Conservation (phyloP, 2,888 invertebrate genomes). For the Galeopsomyia nigrocyanea region DNA sequence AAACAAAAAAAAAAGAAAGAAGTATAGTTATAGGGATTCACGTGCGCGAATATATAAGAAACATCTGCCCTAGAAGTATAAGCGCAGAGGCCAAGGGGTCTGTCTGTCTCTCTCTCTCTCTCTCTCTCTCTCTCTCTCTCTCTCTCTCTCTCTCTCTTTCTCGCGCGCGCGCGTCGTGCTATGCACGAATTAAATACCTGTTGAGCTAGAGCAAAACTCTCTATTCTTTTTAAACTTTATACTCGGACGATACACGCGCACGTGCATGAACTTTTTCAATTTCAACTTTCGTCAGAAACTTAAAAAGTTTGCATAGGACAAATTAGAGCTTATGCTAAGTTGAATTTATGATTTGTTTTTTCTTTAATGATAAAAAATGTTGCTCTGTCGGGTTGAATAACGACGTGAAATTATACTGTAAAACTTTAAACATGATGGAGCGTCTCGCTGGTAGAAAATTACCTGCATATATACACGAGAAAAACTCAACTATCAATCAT, state of each 20-base stretch:
- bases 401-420: no score
- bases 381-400: background rate
- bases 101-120: slow-evolving; percentile 1
- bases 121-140: background rate
- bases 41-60: no score
- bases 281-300: no score
- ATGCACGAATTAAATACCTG: slow-evolving; percentile 33
- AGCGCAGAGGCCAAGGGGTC: background rate
- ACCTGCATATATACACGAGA: no score
- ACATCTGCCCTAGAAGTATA: no score
- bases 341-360: background rate
- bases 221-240: slow-evolving; percentile 28
- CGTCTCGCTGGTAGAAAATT: no score
- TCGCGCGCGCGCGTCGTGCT: background rate
- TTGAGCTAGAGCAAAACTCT: slow-evolving; percentile 23
- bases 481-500: no score
- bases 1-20: no score
- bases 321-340: background rate
- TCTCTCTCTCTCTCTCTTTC: background rate
- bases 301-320: no score
- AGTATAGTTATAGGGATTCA: no score
- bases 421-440: no score
- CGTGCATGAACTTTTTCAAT: slow-evolving; percentile 29
- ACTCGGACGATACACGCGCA: background rate
- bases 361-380: no score